These are phyloP conservation scores for Drosophila eugracilis DNA, from an alignment of 1,140 invertebrate genomes.

Conservation along the genomic window DNA sequence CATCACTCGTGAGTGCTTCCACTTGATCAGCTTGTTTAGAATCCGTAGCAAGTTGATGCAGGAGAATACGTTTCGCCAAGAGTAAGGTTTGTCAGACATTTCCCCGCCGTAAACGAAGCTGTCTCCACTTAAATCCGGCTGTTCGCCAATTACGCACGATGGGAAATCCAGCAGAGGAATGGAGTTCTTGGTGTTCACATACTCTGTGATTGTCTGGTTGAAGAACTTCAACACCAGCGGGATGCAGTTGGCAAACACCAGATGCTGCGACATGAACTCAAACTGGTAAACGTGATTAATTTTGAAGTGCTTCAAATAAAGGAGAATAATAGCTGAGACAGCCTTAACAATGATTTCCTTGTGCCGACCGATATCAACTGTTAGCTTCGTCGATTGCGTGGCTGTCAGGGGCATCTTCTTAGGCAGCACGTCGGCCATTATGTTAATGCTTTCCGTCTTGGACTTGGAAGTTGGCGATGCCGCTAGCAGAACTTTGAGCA, in stretches of 20 bases:
- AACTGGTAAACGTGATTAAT: constrained; percentile 99
- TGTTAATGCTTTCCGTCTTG: constrained; percentile 99
- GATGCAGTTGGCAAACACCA: constrained; percentile 99
- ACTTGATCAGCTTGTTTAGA: constrained; percentile 99
- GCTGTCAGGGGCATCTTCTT: constrained; percentile 99
- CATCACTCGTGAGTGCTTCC: constrained; percentile 99
- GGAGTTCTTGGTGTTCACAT: constrained; percentile 97
- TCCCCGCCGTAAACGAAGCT: constrained; percentile 88
- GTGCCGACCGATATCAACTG: constrained; percentile 98
- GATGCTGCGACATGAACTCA: constrained; percentile 99
- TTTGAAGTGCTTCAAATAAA: constrained; percentile 99
- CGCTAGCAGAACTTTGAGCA: constrained; percentile 98
- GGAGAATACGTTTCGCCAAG: constrained; percentile 99
- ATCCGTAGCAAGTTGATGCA: constrained; percentile 99
- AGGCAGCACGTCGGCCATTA: constrained; percentile 98
- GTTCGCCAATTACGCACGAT: constrained; percentile 97
- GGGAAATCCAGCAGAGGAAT: constrained; percentile 98
- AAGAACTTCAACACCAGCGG: constrained; percentile 99
- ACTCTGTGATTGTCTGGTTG: constrained; percentile 98
- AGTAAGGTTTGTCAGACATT: constrained; percentile 93
- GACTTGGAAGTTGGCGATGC: constrained; percentile 98
- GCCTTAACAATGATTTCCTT: constrained; percentile 99
- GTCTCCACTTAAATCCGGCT: constrained; percentile 96
- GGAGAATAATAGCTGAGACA: constrained; percentile 96
- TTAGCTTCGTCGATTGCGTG: constrained; percentile 98